Percentiles rank a stretch among this genome's conserved stretches.
These are phyloP conservation scores for Microcebus jonahi DNA, from an alignment of 2,113 vertebrate genomes.

Conservation along the genomic window DNA sequence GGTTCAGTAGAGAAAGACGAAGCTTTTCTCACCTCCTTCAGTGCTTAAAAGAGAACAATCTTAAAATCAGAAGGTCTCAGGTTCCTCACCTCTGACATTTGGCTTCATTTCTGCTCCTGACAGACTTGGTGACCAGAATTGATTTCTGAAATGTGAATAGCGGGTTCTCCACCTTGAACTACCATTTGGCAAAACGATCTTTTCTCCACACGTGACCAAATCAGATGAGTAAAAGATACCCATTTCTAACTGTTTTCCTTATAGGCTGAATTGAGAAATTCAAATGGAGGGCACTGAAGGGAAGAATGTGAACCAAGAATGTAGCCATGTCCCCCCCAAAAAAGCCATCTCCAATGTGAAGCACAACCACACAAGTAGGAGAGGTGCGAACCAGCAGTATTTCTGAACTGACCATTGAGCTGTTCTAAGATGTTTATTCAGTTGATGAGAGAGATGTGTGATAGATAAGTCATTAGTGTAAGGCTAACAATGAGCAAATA, in stretches of 20 bases:
- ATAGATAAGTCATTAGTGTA: not conserved
- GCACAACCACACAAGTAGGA: not conserved
- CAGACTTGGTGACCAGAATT: not conserved
- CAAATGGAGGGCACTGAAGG: not conserved
- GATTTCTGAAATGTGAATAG: not conserved
- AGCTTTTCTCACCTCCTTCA: no score
- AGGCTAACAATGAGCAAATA: not conserved
- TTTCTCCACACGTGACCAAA: not conserved
- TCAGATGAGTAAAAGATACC: not conserved
- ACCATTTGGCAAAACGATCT: not conserved
- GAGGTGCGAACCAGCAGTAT: not conserved
- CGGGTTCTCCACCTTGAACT: not conserved
- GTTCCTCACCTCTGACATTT: no score
- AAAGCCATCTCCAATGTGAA: not conserved
- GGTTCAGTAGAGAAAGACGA: no score
- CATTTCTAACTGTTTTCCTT: not conserved
- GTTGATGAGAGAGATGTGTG: not conserved
- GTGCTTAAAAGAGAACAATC: no score
- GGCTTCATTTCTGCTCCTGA: not conserved
- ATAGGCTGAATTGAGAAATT: not conserved
- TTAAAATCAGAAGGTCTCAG: no score
- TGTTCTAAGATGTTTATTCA: not conserved
- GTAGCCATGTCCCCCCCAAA: not conserved
- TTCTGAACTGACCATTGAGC: not conserved
- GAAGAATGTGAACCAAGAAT: not conserved